These are phyloP conservation scores for Cephus rjabovi DNA, from an alignment of 2,888 invertebrate genomes.

Conservation along the genomic window DNA sequence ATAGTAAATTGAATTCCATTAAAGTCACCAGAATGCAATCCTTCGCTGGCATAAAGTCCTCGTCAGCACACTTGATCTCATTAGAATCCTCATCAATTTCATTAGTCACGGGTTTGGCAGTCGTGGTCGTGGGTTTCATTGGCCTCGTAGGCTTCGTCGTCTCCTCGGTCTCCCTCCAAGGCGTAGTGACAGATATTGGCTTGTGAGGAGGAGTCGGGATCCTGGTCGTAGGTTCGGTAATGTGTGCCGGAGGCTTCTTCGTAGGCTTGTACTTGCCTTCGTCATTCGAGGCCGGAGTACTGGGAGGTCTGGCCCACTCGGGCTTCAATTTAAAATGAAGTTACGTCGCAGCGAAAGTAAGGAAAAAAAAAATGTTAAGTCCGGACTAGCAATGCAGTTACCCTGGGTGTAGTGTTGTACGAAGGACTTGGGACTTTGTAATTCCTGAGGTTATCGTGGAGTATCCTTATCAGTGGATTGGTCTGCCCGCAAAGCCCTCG, in stretches of 20 bases:
- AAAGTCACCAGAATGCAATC: conserved; percentile 71
- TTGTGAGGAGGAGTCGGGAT: conserved; percentile 22
- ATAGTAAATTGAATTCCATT: not conserved
- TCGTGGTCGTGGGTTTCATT: conserved; percentile 25
- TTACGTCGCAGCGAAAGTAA: not conserved
- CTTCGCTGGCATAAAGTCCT: conserved; percentile 71
- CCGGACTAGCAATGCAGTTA: conserved; percentile 62
- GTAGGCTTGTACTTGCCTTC: conserved; percentile 47
- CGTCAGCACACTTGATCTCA: conserved; percentile 68
- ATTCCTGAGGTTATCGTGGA: conserved; percentile 77
- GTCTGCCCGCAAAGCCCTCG: conserved; percentile 82
- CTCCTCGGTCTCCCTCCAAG: conserved; percentile 41
- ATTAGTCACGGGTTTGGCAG: conserved; percentile 39
- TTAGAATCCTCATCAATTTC: conserved; percentile 65
- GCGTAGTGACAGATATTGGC: conserved; percentile 25
- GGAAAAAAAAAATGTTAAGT: not conserved
- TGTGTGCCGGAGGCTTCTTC: conserved; percentile 34
- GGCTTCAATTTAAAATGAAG: conserved; percentile 69
- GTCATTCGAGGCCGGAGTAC: conserved; percentile 69
- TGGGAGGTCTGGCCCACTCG: conserved; percentile 85
- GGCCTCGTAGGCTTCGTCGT: conserved; percentile 37
- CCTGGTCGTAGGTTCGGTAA: conserved; percentile 21
- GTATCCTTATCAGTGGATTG: conserved; percentile 80
- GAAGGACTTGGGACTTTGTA: conserved; percentile 78
- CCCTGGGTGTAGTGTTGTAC: conserved; percentile 76